Evolutionary conservation across 2,113 vertebrate genomes (phyloP).

Genomic region (Syngnathoides biaculeatus): DNA sequence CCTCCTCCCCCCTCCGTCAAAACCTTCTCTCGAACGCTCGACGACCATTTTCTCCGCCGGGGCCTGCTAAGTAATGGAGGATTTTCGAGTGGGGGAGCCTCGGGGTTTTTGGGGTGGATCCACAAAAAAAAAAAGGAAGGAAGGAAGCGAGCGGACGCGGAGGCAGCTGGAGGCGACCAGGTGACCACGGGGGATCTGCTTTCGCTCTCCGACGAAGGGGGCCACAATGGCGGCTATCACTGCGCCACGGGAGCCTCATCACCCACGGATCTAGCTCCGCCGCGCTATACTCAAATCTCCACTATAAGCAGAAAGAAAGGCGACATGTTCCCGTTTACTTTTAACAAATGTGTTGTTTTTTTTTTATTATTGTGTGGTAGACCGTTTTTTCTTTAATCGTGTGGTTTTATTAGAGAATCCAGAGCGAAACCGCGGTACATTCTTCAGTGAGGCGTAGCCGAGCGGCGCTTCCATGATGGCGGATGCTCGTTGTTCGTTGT

Average conservation of each 20-base stretch:
- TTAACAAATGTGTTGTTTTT: conserved; percentile 12
- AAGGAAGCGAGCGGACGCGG: conserved; percentile 73
- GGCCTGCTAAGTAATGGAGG: conserved; percentile 63
- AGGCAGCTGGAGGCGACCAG: conserved; percentile 79
- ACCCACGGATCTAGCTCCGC: conserved; percentile 69
- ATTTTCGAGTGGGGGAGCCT: conserved; percentile 50
- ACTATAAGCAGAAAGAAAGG: not conserved
- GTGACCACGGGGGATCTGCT: conserved; percentile 78
- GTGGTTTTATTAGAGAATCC: not conserved
- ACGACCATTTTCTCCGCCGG: conserved; percentile 62
- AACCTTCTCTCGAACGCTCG: conserved; percentile 35
- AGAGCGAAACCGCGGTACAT: conserved; percentile 38
- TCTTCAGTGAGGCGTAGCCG: conserved; percentile 72
- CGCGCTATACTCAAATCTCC: conserved; percentile 33
- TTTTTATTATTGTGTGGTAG: not conserved
- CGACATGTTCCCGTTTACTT: not conserved
- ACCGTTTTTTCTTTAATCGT: not conserved
- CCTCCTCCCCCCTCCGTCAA: conserved; percentile 1
- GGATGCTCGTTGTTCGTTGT: conserved; percentile 63
- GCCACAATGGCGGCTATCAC: conserved; percentile 68
- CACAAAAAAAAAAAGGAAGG: conserved; percentile 67
- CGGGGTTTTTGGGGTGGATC: conserved; percentile 72
- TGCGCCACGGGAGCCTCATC: conserved; percentile 75
- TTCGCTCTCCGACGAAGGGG: conserved; percentile 70
- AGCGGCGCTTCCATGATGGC: conserved; percentile 69